Conservation (phyloP, 2,888 invertebrate genomes). For the Ectemnius lituratus region DNA sequence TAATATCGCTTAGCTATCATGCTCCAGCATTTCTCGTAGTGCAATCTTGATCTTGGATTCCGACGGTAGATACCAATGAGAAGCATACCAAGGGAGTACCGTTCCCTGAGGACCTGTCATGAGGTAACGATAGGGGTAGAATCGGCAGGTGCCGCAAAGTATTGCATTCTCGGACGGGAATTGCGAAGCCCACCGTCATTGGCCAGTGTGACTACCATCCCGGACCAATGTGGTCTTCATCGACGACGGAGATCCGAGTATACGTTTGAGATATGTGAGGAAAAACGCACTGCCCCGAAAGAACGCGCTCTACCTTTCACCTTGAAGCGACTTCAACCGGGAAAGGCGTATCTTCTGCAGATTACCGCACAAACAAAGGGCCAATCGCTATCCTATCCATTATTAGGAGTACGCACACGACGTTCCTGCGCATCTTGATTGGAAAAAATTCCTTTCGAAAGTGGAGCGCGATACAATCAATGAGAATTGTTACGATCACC, state of each 20-base stretch:
- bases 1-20: too few species aligned
- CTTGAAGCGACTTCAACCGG: conserved; percentile 67
- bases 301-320: conserved; percentile 68
- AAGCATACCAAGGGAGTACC: conserved; percentile 67
- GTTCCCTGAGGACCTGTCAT: conserved; percentile 65
- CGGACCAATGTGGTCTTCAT: conserved; percentile 70
- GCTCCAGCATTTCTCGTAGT: too few species aligned
- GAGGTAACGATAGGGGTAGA: conserved; percentile 72
- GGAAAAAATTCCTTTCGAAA: conserved; percentile 15
- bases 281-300: conserved; percentile 63
- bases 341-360: conserved; percentile 68
- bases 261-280: conserved; percentile 68
- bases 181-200: conserved; percentile 59
- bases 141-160: conserved; percentile 70
- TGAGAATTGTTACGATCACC: conserved; percentile 17
- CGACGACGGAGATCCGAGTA: conserved; percentile 70
- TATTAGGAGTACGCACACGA: conserved; percentile 68
- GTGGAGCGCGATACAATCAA: conserved; percentile 20
- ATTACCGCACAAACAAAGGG: conserved; percentile 70
- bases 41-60: neutral
- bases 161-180: conserved; percentile 70
- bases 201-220: conserved; percentile 62
- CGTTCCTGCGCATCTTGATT: conserved; percentile 63
- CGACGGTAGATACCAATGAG: conserved; percentile 63
- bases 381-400: conserved; percentile 69